Base-by-base conservation (phyloP, 2,888 invertebrate species). In the Leucophenga maculata region DNA sequence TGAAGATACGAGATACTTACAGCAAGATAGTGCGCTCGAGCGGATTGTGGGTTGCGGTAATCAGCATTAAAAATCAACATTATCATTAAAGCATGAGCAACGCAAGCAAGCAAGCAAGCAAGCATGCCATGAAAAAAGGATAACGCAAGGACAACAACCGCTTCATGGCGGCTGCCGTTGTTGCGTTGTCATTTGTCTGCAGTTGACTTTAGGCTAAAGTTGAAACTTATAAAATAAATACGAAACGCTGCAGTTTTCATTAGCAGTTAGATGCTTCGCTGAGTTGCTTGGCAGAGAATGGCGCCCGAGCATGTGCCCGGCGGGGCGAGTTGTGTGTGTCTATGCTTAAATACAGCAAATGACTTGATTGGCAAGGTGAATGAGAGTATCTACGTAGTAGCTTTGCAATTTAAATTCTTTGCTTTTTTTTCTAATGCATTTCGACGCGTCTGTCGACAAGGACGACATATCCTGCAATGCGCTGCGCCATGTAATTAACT, bases 291-390 rank as follows among this genome's bases (percentile, higher is more conserved):
- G 44, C 13, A 39, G 60, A 6, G 32, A 72, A 69, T 46, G 64
- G 32, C 39, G n/a, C 13, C n/a, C 13, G 39, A 18, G 39, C 16
- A 20, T 11, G 26, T 14, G 20, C 6, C 50, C 9, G 52, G 8
- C 31, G 3, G 65, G 62, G 55, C 3, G 18, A 1, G 26, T 16
- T 18, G 14, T 54, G 3, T 18, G 55, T 18, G 3, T 3, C 46
- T 11, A 9, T 13, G 32, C 32, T 16, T 16, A 16, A 20, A 69
- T 66, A 60, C 67, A 64, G 68, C 68, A 75, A 72, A 72, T 75
- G 77, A 77, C 79, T 82, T 80, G 80, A 82, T 83, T 83, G 79
- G 82, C 48, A 64, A 66, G 66, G 66, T 66, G 66, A 54, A 55
- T 39, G 44, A 32, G 65, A 67, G 73, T 20, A 26, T 26, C 2